Evolutionary conservation across 2,113 vertebrate species (phyloP).

Genomic region (Centrocercus urophasianus): DNA sequence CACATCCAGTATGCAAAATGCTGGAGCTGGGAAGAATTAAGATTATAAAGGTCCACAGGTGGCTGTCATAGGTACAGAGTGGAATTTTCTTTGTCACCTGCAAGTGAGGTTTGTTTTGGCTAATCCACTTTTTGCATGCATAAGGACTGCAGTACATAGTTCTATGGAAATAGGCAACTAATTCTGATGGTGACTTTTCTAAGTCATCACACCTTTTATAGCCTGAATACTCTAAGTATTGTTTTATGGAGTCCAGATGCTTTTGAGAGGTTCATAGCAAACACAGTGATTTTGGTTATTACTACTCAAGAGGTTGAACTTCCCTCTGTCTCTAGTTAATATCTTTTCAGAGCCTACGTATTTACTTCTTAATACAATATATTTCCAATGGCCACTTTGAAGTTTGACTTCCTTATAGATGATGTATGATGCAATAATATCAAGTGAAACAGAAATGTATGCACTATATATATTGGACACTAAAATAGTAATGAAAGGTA

Average conservation of each 20-base stretch:
- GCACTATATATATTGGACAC: background rate
- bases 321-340: background rate
- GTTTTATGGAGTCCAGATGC: background rate
- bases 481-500: slow-evolving; percentile 6
- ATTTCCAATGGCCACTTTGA: background rate
- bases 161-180: background rate
- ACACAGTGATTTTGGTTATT: background rate
- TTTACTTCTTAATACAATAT: background rate
- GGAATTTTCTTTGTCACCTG: background rate
- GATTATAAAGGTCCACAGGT: background rate
- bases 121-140: background rate
- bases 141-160: background rate
- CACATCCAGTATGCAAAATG: background rate
- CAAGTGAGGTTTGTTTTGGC: background rate
- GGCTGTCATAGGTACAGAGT: background rate
- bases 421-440: background rate
- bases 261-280: background rate
- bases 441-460: background rate
- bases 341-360: background rate
- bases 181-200: background rate
- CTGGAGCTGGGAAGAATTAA: background rate
- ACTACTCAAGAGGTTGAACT: background rate
- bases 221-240: background rate
- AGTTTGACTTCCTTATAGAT: background rate
- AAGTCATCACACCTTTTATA: background rate